These are phyloP conservation scores for Neocloeon triangulifer DNA, from an alignment of 1,140 invertebrate species.

Conservation along the genomic window DNA sequence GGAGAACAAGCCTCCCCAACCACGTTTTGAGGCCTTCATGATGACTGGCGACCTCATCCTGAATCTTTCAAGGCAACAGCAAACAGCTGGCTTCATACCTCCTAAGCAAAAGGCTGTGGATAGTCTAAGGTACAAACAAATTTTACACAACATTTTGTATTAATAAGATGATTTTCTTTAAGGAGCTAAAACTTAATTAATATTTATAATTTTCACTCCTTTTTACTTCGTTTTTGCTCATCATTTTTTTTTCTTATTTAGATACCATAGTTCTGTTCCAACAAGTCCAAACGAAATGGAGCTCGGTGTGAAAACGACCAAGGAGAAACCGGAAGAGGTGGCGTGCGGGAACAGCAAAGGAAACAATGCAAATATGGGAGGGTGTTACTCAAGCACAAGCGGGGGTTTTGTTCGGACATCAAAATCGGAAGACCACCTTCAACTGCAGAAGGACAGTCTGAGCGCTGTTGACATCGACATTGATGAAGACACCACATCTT, in stretches of 20 bases:
- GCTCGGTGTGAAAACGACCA: constrained; percentile 14
- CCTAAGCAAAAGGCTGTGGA: constrained; percentile 40
- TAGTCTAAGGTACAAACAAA: constrained; percentile 24
- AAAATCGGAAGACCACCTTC: constrained; percentile 65
- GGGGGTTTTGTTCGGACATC: constrained; percentile 46
- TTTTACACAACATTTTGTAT: too few relatives aligned
- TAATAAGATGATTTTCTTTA: too few relatives aligned
- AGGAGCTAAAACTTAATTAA: too few relatives aligned
- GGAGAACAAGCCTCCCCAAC: constrained; percentile 12
- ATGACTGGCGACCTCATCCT: constrained; percentile 93
- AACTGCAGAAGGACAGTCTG: constrained; percentile 47
- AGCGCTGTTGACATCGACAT: constrained; percentile 71
- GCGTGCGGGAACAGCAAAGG: background rate
- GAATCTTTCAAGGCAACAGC: constrained; percentile 60
- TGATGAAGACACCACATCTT: constrained; percentile 70
- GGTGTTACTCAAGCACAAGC: background rate
- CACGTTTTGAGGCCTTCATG: constrained; percentile 75
- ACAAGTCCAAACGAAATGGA: constrained; percentile 50
- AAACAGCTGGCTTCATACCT: constrained; percentile 29
- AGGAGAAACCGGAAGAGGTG: constrained; percentile 3
- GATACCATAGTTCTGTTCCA: constrained; percentile 60
- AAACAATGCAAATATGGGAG: background rate
- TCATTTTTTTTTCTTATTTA: too few relatives aligned
- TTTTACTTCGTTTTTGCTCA: too few relatives aligned
- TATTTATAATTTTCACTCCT: too few relatives aligned